These are phyloP conservation scores for Catharus minimus DNA, from an alignment of 2,113 vertebrate species.

Conservation along the genomic window DNA sequence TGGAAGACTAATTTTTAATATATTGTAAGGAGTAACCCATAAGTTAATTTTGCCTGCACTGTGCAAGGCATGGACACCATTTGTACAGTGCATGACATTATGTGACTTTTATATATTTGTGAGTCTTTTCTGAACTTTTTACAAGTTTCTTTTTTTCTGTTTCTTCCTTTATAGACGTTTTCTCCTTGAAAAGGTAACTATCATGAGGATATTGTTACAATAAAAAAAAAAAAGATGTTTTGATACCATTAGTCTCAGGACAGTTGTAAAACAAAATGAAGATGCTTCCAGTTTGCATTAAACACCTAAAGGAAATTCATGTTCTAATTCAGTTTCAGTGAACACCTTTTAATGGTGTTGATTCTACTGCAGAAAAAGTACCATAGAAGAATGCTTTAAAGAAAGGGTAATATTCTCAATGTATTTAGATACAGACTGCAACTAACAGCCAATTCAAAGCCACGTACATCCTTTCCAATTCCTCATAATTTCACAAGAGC, in stretches of 20 bases:
- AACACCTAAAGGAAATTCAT: not conserved
- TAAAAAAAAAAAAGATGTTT: not conserved
- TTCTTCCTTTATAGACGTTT: not conserved
- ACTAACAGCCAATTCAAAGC: not conserved
- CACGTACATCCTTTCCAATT: not conserved
- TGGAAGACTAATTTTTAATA: not conserved
- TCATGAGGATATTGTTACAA: not conserved
- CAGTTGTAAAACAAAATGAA: not conserved
- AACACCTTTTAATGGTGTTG: not conserved
- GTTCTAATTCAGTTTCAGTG: not conserved
- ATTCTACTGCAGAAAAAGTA: not conserved
- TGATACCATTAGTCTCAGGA: not conserved
- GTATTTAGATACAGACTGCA: not conserved
- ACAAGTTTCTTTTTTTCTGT: not conserved
- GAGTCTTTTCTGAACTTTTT: not conserved
- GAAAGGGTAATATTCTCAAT: not conserved
- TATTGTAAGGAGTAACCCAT: not conserved
- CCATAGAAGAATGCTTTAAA: not conserved
- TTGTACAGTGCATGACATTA: not conserved
- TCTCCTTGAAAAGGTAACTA: not conserved
- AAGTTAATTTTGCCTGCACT: not conserved
- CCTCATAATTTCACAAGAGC: not conserved
- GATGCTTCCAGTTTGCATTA: not conserved
- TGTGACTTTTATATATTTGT: not conserved
- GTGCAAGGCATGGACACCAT: not conserved